Percentiles rank a stretch among this genome's conserved stretches.
phyloP scores from a whole-genome alignment of 2,888 invertebrate genomes.

The Parnassius mnemosyne region DNA sequence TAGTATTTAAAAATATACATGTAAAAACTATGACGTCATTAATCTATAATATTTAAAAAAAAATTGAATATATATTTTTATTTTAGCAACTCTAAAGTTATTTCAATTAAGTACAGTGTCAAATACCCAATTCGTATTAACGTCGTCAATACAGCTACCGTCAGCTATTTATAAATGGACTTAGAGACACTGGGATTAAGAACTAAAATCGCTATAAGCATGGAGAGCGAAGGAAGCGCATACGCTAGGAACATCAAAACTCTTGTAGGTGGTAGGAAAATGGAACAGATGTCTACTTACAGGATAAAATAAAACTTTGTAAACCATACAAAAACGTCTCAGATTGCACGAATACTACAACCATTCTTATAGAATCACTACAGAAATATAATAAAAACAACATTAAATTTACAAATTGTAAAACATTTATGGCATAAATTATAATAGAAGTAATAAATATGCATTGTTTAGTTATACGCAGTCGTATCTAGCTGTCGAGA shows the following conservation, averaged over 20 bases:
- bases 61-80: too few species aligned
- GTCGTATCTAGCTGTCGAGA: not conserved
- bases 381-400: slow-evolving; percentile 46
- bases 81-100: too few species aligned
- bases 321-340: not conserved
- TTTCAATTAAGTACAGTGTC: too few species aligned
- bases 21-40: too few species aligned
- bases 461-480: slow-evolving; percentile 42
- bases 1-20: too few species aligned
- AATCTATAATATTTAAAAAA: too few species aligned
- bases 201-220: not conserved
- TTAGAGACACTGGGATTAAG: slow-evolving; percentile 14
- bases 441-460: slow-evolving; percentile 66
- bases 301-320: not conserved
- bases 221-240: slow-evolving; percentile 46
- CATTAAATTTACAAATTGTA: slow-evolving; percentile 62
- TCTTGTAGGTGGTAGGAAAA: slow-evolving; percentile 18
- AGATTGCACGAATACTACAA: slow-evolving; percentile 43
- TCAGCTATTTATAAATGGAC: not conserved
- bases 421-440: slow-evolving; percentile 72
- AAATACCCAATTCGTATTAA: too few species aligned
- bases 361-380: slow-evolving; percentile 35
- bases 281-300: not conserved
- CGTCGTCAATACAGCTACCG: not conserved
- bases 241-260: slow-evolving; percentile 47